Conservation (phyloP, 2,888 invertebrate genomes). For the Leuctra nigra region DNA sequence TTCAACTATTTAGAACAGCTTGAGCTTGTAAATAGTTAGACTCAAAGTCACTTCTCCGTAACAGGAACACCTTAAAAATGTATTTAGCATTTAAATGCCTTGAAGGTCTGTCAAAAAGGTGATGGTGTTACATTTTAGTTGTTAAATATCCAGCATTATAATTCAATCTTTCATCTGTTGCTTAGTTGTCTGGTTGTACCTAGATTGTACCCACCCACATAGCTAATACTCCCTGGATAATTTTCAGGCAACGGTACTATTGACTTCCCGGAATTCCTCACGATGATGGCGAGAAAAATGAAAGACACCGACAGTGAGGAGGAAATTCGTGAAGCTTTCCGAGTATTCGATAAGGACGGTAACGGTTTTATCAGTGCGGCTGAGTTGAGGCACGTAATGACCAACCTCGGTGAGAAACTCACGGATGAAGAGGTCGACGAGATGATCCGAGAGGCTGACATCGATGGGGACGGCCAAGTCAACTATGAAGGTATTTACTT, state of each 20-base stretch:
- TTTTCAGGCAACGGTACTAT: conserved; percentile 93
- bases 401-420: conserved; percentile 98
- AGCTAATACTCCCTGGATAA: no score
- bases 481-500: conserved; percentile 79
- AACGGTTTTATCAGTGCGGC: conserved; percentile 99
- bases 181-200: no score
- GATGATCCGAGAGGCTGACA: conserved; percentile 98
- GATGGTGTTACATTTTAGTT: no score
- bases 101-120: no score
- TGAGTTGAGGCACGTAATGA: conserved; percentile 98
- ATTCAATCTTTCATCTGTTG: no score
- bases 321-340: conserved; percentile 98
- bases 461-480: conserved; percentile 98
- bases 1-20: no score
- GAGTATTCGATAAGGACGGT: conserved; percentile 99
- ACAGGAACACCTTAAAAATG: no score
- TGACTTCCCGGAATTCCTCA: conserved; percentile 99
- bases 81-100: no score
- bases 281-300: conserved; percentile 99
- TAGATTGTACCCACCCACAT: no score
- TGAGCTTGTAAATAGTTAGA: no score
- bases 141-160: no score
- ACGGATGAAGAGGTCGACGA: conserved; percentile 99
- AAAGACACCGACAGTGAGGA: conserved; percentile 99
- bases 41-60: no score